These are phyloP conservation scores for Archivesica marissinica DNA, from an alignment of 1,140 invertebrate species.

Conservation along the genomic window DNA sequence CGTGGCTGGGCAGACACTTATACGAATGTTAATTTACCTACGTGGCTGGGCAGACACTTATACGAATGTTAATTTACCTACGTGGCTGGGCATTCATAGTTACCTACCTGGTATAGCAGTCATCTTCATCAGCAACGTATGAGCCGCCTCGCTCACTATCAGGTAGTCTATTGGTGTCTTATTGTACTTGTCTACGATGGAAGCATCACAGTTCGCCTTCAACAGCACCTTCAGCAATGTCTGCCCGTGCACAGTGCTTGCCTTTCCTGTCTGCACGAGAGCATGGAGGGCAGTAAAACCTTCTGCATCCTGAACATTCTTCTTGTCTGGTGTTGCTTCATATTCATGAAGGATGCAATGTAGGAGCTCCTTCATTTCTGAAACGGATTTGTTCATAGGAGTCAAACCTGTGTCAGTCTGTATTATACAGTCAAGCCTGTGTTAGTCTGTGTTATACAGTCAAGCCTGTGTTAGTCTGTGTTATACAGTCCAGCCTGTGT, in stretches of 20 bases:
- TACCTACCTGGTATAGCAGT: background rate
- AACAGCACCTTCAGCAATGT: background rate
- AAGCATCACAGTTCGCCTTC: conserved; percentile 10
- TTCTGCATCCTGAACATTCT: background rate
- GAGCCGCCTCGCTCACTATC: background rate
- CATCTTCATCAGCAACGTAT: background rate
- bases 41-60: too few species aligned
- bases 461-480: too few species aligned
- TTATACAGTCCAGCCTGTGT: too few species aligned
- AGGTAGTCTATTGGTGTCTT: conserved; percentile 10
- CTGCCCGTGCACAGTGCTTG: background rate
- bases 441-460: too few species aligned
- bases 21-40: too few species aligned
- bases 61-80: too few species aligned
- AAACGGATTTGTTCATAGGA: too few species aligned
- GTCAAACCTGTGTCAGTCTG: too few species aligned
- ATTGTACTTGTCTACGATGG: conserved; percentile 2
- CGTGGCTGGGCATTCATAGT: too few species aligned
- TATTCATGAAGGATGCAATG: background rate
- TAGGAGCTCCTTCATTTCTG: background rate
- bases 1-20: too few species aligned
- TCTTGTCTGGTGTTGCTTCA: background rate
- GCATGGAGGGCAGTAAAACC: conserved; percentile 19
- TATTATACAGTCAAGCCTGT: too few species aligned
- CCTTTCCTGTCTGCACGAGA: background rate